Evolutionary conservation across 2,797 vertebrate species (phyloP).

Genomic region (Acanthurus leucopareius): DNA sequence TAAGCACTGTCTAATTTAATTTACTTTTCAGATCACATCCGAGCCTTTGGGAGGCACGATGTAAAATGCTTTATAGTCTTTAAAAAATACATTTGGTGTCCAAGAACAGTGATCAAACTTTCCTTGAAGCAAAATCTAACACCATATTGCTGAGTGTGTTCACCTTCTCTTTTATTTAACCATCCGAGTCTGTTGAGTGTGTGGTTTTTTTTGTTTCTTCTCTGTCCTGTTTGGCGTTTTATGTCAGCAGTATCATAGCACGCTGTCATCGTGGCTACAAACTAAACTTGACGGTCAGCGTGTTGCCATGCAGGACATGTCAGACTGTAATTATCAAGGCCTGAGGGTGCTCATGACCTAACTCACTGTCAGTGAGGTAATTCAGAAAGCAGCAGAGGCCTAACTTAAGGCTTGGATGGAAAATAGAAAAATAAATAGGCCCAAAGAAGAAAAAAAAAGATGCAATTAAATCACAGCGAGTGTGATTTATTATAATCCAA

Average conservation of each 20-base stretch:
- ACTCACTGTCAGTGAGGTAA: constrained; percentile 49
- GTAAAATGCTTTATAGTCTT: constrained; percentile 44
- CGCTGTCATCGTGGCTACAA: constrained; percentile 22
- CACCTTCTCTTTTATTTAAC: constrained; percentile 38
- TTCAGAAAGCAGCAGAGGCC: constrained; percentile 45
- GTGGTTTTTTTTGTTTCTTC: not conserved
- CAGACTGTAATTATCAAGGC: constrained; percentile 55
- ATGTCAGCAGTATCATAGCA: constrained; percentile 43
- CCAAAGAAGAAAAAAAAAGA: constrained; percentile 37
- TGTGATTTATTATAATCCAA: constrained; percentile 48
- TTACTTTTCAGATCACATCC: constrained; percentile 68
- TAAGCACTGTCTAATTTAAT: constrained; percentile 81
- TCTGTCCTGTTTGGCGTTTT: constrained; percentile 14
- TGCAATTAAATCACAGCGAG: constrained; percentile 39
- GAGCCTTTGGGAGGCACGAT: constrained; percentile 41
- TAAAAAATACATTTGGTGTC: constrained; percentile 42
- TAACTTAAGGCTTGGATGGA: constrained; percentile 35
- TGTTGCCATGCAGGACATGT: constrained; percentile 48
- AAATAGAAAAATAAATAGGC: constrained; percentile 16
- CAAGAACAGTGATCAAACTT: constrained; percentile 60
- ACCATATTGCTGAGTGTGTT: constrained; percentile 31
- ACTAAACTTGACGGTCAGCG: constrained; percentile 47
- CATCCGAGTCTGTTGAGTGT: constrained; percentile 20
- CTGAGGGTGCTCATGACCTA: constrained; percentile 54
- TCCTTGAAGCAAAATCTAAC: constrained; percentile 47